A percentile compares a stretch with the other conserved stretches of the same genome.
These are phyloP conservation scores for Ceratoteleas bidentatus DNA, from an alignment of 1,140 invertebrate genomes.

Conservation along the genomic window DNA sequence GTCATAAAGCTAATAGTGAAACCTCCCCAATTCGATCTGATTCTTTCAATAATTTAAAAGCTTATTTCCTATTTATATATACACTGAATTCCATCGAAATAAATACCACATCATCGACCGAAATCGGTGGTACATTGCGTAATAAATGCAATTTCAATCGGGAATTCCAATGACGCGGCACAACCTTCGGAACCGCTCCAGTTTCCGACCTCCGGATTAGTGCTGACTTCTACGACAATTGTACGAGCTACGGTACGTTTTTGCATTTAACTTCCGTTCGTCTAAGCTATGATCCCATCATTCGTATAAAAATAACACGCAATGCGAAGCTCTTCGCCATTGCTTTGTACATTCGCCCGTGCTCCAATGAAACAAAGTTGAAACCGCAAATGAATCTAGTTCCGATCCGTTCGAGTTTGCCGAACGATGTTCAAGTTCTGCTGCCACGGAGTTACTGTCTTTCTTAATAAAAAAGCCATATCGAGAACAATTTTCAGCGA, in stretches of 20 bases:
- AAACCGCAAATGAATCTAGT: constrained; percentile 72
- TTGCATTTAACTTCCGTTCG: constrained; percentile 17
- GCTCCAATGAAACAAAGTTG: constrained; percentile 78
- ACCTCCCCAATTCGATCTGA: too few species aligned
- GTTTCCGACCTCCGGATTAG: not conserved
- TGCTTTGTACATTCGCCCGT: constrained; percentile 82
- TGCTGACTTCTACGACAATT: constrained; percentile 29
- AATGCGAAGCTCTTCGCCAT: constrained; percentile 79
- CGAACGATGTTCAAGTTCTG: too few species aligned
- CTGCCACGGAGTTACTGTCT: too few species aligned
- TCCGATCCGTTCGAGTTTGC: constrained; percentile 17
- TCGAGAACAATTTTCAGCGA: too few species aligned
- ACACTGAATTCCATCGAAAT: too few species aligned
- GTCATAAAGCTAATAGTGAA: too few species aligned
- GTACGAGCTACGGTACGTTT: constrained; percentile 51
- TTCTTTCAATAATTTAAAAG: too few species aligned
- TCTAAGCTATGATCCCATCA: constrained; percentile 44
- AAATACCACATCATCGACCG: too few species aligned
- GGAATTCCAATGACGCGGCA: constrained; percentile 1
- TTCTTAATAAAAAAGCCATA: too few species aligned
- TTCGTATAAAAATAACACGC: constrained; percentile 81
- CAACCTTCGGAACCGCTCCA: constrained; percentile 1
- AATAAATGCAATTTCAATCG: too few species aligned
- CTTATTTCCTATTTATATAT: too few species aligned
- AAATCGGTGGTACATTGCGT: too few species aligned